Percentiles rank a stretch among this genome's conserved stretches.
Conservation (phyloP, 2,797 vertebrate species). For the Galagoides demidoff region DNA sequence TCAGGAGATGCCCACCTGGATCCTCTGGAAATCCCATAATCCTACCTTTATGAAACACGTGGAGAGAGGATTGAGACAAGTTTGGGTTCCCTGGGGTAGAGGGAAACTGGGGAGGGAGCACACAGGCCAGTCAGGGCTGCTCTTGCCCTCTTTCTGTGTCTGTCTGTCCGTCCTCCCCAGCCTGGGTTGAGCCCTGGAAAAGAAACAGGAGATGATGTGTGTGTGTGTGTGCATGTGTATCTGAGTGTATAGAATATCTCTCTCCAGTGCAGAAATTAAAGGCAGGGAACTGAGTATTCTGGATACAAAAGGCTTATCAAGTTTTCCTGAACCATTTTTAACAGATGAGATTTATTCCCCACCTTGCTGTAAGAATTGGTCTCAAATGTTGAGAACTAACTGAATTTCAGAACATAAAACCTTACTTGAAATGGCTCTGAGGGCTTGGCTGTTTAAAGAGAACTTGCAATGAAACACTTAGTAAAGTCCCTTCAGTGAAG, state of each 20-base stretch:
- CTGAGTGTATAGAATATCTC: not conserved
- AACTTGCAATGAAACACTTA: slow-evolving; percentile 49
- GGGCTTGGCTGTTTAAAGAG: slow-evolving; percentile 21
- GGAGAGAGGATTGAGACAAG: slow-evolving; percentile 58
- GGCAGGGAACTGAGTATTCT: not conserved
- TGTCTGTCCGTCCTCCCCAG: not conserved
- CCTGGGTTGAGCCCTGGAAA: not conserved
- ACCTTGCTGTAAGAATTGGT: not conserved
- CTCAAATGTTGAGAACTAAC: slow-evolving; percentile 46
- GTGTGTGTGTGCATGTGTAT: not conserved
- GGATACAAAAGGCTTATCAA: slow-evolving; percentile 25
- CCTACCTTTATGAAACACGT: slow-evolving; percentile 81
- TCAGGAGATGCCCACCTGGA: slow-evolving; percentile 65
- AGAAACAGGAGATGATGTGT: not conserved
- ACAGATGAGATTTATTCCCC: slow-evolving; percentile 49
- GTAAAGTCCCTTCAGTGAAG: slow-evolving; percentile 46
- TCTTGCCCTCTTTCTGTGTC: not conserved
- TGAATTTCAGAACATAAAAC: slow-evolving; percentile 49
- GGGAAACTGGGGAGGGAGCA: not conserved
- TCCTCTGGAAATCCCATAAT: slow-evolving; percentile 78
- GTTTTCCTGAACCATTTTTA: slow-evolving; percentile 22
- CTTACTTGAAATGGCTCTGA: slow-evolving; percentile 51
- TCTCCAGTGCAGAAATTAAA: slow-evolving; percentile 26
- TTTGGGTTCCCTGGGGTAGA: slow-evolving; percentile 20
- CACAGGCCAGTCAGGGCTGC: not conserved